Conservation (phyloP, 1,140 invertebrate genomes). For the Callitettix versicolor region DNA sequence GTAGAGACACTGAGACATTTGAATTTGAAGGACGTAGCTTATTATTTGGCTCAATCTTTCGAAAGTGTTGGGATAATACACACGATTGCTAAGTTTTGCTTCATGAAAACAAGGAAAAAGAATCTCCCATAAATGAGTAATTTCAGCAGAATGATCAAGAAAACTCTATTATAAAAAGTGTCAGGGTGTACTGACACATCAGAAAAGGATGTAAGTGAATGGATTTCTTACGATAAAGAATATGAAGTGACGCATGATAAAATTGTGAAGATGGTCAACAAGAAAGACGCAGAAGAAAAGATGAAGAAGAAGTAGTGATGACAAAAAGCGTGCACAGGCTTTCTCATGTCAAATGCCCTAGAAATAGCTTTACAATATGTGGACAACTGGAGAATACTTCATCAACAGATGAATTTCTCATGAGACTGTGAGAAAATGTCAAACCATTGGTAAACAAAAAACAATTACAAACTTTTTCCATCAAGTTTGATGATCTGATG, state of each 20-base stretch:
- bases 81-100: background rate
- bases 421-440: background rate
- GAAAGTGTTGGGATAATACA: background rate
- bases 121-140: background rate
- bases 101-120: background rate
- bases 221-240: background rate
- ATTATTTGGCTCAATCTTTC: background rate
- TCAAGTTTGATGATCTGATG: too few species aligned
- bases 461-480: too few species aligned
- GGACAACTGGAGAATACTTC: background rate
- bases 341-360: background rate
- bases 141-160: background rate
- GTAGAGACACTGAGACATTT: conserved; percentile 1
- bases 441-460: background rate
- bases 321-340: background rate
- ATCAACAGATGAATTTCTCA: too few species aligned
- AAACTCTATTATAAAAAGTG: background rate
- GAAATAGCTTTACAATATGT: background rate
- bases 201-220: background rate
- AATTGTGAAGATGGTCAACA: background rate
- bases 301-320: conserved; percentile 14
- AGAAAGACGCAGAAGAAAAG: too few species aligned
- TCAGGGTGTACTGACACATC: background rate
- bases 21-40: conserved; percentile 9
- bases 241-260: conserved; percentile 8